Evolutionary conservation across 1,140 invertebrate species (phyloP).

Genomic region (Temnothorax nylanderi): DNA sequence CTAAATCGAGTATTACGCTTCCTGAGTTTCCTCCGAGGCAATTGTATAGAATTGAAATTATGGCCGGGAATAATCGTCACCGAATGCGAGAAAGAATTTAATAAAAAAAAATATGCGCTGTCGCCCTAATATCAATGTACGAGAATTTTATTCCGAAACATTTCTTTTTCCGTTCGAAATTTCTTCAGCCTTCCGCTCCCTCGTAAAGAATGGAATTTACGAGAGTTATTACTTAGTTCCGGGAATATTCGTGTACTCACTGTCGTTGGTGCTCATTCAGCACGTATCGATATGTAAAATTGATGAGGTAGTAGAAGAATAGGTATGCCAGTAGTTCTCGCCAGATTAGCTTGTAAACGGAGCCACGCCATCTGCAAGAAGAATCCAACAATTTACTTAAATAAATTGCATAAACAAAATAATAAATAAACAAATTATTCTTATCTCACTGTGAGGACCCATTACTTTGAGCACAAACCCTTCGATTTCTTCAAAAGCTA

Average conservation of each 20-base stretch:
- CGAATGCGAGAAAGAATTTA: background rate
- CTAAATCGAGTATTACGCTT: background rate
- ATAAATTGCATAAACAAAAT: slow-evolving; percentile 12
- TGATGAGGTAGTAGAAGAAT: slow-evolving; percentile 94
- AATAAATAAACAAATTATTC: background rate
- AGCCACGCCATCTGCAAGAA: slow-evolving; percentile 95
- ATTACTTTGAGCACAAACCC: background rate
- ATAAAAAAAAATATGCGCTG: background rate
- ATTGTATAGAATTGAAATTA: slow-evolving; percentile 29
- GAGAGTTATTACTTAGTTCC: background rate
- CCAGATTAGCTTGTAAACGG: slow-evolving; percentile 99
- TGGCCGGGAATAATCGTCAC: background rate
- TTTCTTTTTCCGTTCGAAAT: slow-evolving; percentile 4
- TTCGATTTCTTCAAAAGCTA: background rate
- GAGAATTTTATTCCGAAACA: slow-evolving; percentile 16
- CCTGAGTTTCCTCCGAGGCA: background rate
- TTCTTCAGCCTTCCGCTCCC: background rate
- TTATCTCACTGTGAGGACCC: background rate
- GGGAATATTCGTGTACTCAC: slow-evolving; percentile 87
- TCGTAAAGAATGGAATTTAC: slow-evolving; percentile 18
- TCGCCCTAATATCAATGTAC: slow-evolving; percentile 20
- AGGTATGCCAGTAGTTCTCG: slow-evolving; percentile 96
- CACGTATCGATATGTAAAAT: slow-evolving; percentile 94
- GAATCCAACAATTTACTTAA: slow-evolving; percentile 51
- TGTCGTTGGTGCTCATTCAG: slow-evolving; percentile 93